Conservation (phyloP, 2,888 invertebrate genomes). For the Muscina levida region DNA sequence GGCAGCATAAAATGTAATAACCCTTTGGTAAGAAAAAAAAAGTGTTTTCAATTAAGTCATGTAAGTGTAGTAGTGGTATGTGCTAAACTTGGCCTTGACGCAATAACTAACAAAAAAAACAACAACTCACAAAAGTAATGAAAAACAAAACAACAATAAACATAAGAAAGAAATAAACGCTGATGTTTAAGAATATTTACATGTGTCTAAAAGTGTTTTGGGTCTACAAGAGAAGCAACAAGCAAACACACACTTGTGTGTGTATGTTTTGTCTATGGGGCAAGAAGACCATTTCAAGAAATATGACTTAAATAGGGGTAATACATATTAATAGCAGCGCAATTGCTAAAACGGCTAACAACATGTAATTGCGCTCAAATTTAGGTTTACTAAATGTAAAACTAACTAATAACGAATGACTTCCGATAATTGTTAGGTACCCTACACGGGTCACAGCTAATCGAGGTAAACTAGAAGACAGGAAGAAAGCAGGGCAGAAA, state of each 20-base stretch:
- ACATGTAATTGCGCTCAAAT: slow-evolving; percentile 18
- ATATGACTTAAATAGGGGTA: slow-evolving; percentile 15
- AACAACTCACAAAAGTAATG: slow-evolving; percentile 1
- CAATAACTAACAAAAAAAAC: background rate
- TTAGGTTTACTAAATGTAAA: background rate
- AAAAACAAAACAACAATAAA: slow-evolving; percentile 11
- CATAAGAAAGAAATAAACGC: background rate
- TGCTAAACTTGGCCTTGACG: slow-evolving; percentile 63
- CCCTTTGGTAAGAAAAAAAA: slow-evolving; percentile 39
- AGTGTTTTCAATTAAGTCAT: slow-evolving; percentile 34
- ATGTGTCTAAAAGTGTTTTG: slow-evolving; percentile 9
- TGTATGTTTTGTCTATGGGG: background rate
- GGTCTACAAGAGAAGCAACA: background rate
- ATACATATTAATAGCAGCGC: background rate
- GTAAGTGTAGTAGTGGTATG: background rate
- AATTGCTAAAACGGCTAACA: slow-evolving; percentile 2
- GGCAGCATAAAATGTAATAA: slow-evolving; percentile 45
- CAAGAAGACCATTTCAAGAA: background rate
- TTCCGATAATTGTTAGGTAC: background rate
- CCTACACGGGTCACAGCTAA: no score
- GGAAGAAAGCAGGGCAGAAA: no score
- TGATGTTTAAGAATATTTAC: slow-evolving; percentile 28
- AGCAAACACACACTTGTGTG: background rate
- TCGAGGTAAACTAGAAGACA: no score
- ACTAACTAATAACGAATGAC: background rate